Conservation (phyloP, 2,113 vertebrate species). For the Gymnobelideus leadbeateri region DNA sequence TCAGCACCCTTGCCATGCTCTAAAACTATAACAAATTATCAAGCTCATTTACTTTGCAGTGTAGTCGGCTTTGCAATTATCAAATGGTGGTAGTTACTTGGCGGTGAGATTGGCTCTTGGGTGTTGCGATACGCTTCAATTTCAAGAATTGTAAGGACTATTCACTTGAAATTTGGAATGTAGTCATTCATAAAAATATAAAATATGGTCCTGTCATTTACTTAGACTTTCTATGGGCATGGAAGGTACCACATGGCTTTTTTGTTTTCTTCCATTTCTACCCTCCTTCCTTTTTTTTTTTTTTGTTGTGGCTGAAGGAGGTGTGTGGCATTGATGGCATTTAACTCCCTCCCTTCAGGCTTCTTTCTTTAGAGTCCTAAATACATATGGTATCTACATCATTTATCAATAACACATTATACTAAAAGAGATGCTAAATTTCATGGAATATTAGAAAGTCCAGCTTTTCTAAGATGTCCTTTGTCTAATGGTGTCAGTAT, state of each 20-base stretch:
- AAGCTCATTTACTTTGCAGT: slow-evolving; percentile 63
- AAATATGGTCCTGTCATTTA: slow-evolving; percentile 27
- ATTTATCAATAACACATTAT: slow-evolving; percentile 16
- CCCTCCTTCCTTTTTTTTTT: not conserved
- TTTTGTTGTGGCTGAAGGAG: not conserved
- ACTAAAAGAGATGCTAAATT: not conserved
- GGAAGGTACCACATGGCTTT: not conserved
- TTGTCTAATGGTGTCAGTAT: slow-evolving; percentile 31
- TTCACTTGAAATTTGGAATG: not conserved
- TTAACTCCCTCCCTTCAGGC: not conserved
- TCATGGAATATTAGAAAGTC: not conserved
- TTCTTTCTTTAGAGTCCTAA: slow-evolving; percentile 22
- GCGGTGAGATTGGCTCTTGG: not conserved
- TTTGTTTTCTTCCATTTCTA: not conserved
- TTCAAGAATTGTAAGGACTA: not conserved
- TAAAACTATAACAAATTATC: slow-evolving; percentile 69
- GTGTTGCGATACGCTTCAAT: slow-evolving; percentile 17
- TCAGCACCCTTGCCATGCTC: slow-evolving; percentile 43
- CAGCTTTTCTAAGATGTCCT: slow-evolving; percentile 2
- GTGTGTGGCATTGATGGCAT: not conserved
- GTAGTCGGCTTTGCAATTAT: slow-evolving; percentile 70
- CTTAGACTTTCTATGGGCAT: not conserved
- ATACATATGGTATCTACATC: not conserved
- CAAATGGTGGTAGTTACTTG: not conserved
- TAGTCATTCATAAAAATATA: not conserved